Evolutionary conservation across 1,140 invertebrate species (phyloP), one percentile per base, ranked within the genome.

Genomic region (Notospermus geniculatus): DNA sequence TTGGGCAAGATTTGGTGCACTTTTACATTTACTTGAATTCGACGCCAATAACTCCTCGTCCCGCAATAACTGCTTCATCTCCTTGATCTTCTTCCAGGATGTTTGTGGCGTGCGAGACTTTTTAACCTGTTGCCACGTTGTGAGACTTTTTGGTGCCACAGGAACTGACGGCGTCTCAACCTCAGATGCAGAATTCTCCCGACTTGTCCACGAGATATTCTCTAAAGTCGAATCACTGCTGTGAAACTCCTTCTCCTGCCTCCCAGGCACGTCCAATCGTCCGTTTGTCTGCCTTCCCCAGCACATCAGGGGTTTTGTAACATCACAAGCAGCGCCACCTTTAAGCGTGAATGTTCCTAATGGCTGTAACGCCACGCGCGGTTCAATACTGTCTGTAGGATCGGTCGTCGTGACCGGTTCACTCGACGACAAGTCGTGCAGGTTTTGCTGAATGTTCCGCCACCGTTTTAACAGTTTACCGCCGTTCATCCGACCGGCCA

Each of bases 1-100:
- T 9, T 50, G 25, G 5, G 25, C 46, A 27, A 50, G 46, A 50
- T 27, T 50, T n/a, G 46, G 46, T 9, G 46, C 46, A n/a, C 46
- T 50, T 50, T 50, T 50, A 9, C 46, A 50, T n/a, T 50, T 50
- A n/a, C n/a, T 50, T 27, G 46, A 50, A 50, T 9, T 23, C 46
- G 46, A 50, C n/a, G n/a, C n/a, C n/a, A 50, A 9, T 27, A 27
- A 50, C 25, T 50, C 46, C 25, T 50, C 46, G n/a, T 50, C 25
- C 5, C 25, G n/a, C n/a, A 50, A 50, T 5, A 50, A 50, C 46
- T 50, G 19, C 25, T 50, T 50, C 46, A 50, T 5, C n/a, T 50
- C 46, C 19, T 5, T 50, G 46, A 50, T 27, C n/a, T 50, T n/a
- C 46, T 50, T 19, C 46, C 46, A 50, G 19, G 46, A 50, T 9